Evolutionary conservation across 1,140 invertebrate species (phyloP), one percentile per base, ranked within the genome.

Genomic region (Centruroides vittatus): DNA sequence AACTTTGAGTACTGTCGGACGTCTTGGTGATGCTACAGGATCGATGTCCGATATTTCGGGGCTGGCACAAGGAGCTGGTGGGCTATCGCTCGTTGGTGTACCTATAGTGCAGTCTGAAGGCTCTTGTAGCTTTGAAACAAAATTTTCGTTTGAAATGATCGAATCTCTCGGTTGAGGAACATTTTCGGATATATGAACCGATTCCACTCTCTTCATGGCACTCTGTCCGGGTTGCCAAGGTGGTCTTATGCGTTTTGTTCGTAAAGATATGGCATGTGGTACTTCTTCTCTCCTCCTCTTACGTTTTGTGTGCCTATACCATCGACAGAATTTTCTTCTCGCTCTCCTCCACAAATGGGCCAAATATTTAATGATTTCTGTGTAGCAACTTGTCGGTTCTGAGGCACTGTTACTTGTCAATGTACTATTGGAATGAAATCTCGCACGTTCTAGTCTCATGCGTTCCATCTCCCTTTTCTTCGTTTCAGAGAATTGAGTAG

Each of bases 401-500:
- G 89, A 91, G 67, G 86, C 91, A 7, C 88, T 92, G 48, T 86
- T 90, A 50, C 88, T 92, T 35, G 89, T 88, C 58, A 99, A 75
- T 10, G 95, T 98, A 62, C 89, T 94, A 4, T 87, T 89, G 0
- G 93, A 98, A 64, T 93, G 92, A 73, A 93, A 98, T 34, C 94
- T 80, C n/a, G 93, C 89, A 48, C 97, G 76, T 73, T 99, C 97
- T 70, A 93, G 83, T 57, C 93, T 78, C 95, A 99, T 99, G 62
- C 96, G 78, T 73, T 99, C 96, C 84, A 98, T 98, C 78, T 99
- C 97, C 3, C 97, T 82, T 73, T 98, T 97, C 75, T 99, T 99
- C 35, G 97, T 99, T 78, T 99, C 97, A 58, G 93, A 93, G 78
- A 99, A 99, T 77, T 99, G 97, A 10, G 97, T 99, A 54, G 97